Conservation (phyloP, 2,113 vertebrate species). For the Macroglossus sobrinus region DNA sequence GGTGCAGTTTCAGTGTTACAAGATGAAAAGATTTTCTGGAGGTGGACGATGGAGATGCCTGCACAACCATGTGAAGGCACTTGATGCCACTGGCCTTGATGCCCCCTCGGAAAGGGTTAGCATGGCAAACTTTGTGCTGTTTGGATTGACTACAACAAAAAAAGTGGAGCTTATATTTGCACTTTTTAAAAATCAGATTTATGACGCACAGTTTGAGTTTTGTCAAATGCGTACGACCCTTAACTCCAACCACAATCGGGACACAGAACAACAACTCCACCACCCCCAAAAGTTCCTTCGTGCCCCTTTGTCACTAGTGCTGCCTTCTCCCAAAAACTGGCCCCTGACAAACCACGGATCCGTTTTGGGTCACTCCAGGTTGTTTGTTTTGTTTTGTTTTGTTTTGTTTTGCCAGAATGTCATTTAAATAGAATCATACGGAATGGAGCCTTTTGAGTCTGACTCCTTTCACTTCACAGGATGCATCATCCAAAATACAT, state of each 20-base stretch:
- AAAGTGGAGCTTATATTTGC: not conserved
- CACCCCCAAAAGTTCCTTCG: not conserved
- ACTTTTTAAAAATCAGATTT: constrained; percentile 5
- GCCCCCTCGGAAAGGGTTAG: not conserved
- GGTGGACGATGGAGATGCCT: too few relatives aligned
- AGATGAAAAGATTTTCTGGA: not conserved
- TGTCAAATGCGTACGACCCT: fast-evolving
- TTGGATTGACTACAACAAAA: not conserved
- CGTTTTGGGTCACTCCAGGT: not conserved
- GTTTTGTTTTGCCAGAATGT: not conserved
- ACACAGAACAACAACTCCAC: too few relatives aligned
- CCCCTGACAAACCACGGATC: not conserved
- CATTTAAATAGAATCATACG: not conserved
- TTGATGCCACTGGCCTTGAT: too few relatives aligned
- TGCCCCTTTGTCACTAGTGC: not conserved
- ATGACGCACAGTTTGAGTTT: not conserved
- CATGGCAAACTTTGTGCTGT: not conserved
- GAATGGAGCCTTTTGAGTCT: not conserved
- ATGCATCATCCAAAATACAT: too few relatives aligned
- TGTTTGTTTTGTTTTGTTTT: not conserved
- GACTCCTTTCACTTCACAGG: not conserved
- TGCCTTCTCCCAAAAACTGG: not conserved
- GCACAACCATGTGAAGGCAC: fast-evolving
- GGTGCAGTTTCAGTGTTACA: not conserved
- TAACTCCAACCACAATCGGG: not conserved